These are phyloP conservation scores for Gadus macrocephalus DNA, from an alignment of 2,113 vertebrate genomes.

Conservation along the genomic window DNA sequence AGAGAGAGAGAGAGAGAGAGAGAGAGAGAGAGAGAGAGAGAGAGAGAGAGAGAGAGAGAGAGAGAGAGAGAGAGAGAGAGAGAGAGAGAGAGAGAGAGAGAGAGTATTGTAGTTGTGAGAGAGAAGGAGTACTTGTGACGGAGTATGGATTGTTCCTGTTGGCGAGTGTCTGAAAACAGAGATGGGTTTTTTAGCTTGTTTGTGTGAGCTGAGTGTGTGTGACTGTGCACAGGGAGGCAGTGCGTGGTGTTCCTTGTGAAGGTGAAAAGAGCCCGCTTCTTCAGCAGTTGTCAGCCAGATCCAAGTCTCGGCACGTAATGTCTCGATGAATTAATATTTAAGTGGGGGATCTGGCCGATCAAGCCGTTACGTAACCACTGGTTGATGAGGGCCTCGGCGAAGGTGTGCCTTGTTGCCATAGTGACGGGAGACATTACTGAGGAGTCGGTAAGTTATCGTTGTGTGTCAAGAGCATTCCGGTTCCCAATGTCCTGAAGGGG, in stretches of 20 bases:
- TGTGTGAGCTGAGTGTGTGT: background rate
- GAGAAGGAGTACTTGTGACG: too few species aligned
- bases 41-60: too few species aligned
- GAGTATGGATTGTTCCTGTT: too few species aligned
- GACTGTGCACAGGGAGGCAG: slow-evolving; percentile 11
- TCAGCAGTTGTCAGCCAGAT: slow-evolving; percentile 32
- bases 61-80: too few species aligned
- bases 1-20: too few species aligned
- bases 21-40: too few species aligned
- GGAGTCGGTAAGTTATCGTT: slow-evolving; percentile 19
- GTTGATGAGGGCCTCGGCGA: slow-evolving; percentile 1
- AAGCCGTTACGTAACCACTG: background rate
- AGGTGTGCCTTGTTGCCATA: slow-evolving; percentile 35
- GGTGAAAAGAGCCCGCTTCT: slow-evolving; percentile 36
- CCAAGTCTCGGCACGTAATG: background rate
- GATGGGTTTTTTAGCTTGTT: too few species aligned
- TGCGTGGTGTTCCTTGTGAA: slow-evolving; percentile 42
- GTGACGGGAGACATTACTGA: slow-evolving; percentile 16
- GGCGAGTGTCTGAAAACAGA: too few species aligned
- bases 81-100: too few species aligned
- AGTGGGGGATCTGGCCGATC: slow-evolving; percentile 9
- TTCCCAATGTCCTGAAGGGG: slow-evolving; percentile 26
- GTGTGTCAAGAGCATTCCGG: slow-evolving; percentile 1
- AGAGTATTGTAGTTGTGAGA: too few species aligned
- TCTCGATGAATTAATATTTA: background rate